phyloP scores from a whole-genome alignment of 2,888 invertebrate species.

The Camponotus fellah region DNA sequence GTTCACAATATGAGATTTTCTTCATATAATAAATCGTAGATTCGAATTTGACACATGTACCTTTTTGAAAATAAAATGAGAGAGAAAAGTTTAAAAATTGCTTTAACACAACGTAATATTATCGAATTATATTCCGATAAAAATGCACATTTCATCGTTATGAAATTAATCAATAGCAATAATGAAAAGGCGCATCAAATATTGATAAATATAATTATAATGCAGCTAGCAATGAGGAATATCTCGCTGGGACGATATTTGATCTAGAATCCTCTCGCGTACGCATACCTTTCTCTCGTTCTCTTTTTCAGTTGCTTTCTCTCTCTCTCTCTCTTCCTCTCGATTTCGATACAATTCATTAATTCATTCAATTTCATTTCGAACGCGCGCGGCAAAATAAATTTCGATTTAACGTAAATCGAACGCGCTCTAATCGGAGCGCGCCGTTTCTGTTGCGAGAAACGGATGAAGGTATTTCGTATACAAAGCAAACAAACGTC shows the following conservation, averaged over 20 bases:
- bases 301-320: neutral
- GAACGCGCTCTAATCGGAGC: conserved; percentile 38
- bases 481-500: conserved; percentile 53
- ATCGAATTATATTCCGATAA: neutral
- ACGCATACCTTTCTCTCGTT: neutral
- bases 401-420: conserved; percentile 53
- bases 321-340: neutral
- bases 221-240: conserved; percentile 21
- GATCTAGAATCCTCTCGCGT: conserved; percentile 20
- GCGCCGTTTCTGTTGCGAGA: conserved; percentile 37
- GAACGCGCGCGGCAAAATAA: conserved; percentile 38
- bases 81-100: conserved; percentile 7
- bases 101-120: neutral
- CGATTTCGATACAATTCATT: conserved; percentile 41
- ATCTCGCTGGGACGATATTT: conserved; percentile 33
- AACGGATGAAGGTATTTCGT: conserved; percentile 50
- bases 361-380: conserved; percentile 52
- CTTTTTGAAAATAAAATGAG: conserved; percentile 28
- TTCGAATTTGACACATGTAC: neutral
- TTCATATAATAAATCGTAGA: conserved; percentile 17
- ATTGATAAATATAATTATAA: conserved; percentile 49
- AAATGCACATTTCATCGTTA: conserved; percentile 31
- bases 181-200: conserved; percentile 26
- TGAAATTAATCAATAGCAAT: conserved; percentile 33
- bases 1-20: conserved; percentile 3